These are phyloP conservation scores for Ferrisia virgata DNA, from an alignment of 2,888 invertebrate genomes.

Conservation along the genomic window DNA sequence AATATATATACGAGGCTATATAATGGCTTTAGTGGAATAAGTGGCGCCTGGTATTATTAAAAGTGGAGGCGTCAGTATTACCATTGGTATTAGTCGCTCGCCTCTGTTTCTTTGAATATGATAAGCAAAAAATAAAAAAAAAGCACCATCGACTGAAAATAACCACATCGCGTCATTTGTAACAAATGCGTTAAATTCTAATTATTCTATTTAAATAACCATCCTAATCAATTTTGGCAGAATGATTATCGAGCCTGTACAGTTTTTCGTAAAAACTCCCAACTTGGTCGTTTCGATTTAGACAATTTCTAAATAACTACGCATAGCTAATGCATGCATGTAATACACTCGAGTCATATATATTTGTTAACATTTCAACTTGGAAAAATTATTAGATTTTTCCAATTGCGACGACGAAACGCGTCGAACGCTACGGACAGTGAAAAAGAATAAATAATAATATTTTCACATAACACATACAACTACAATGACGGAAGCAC, in stretches of 20 bases:
- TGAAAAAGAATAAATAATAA: background rate
- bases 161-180: background rate
- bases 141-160: background rate
- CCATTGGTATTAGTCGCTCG: background rate
- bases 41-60: constrained; percentile 19
- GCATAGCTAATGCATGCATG: too few species aligned
- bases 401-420: background rate
- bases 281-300: too few species aligned
- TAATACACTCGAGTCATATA: too few species aligned
- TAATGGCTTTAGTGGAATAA: constrained; percentile 10
- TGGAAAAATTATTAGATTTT: background rate
- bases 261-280: too few species aligned
- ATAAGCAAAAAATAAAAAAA: background rate
- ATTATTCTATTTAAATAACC: background rate
- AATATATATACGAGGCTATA: constrained; percentile 14
- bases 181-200: background rate
- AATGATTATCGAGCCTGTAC: too few species aligned
- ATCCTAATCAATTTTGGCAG: background rate
- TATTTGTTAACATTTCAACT: background rate
- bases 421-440: background rate
- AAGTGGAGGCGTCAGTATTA: background rate
- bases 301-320: too few species aligned
- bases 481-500: background rate
- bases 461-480: background rate
- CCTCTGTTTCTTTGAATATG: background rate